Base-by-base conservation (phyloP, 1,140 invertebrate species). In the Philotrypesis tridentata region DNA sequence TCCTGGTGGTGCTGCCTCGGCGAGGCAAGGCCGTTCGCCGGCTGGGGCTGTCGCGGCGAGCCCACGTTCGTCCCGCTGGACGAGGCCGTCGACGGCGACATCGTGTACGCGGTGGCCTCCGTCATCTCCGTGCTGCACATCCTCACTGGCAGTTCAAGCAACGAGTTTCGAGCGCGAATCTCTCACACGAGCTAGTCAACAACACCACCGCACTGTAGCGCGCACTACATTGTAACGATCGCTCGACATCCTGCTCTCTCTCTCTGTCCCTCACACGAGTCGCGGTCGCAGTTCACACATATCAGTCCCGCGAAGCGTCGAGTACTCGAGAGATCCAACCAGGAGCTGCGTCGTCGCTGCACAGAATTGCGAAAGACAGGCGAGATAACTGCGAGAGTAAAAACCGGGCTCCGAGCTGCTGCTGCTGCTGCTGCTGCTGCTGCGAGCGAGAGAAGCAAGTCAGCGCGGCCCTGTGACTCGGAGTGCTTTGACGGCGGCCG, bases 101-200 rank as follows among this genome's bases (percentile, higher is more conserved):
- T 90, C 70, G 88, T 88, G 86, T 88, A 90, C 75, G 89, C 82
- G 70, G 14, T 55, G 29, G 78, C 86, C 85, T 92, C 91, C 12
- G 90, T 91, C 90, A 92, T 92, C 84, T 92, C 91, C 84, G 91
- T 92, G 79, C 90, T 91, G 70, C 91, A 92, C 91, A 92, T 92
- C 82, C 84, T 85, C 23, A 70, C 27, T 37, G 37, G 17, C 48
- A 33, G 55, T n/a, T 21, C 12, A 37, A 8, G 1, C 12, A 25
- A 31, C 48, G 48, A 75, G 48, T 33, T 14, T 31, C 67, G 67
- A 25, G 27, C 27, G 68, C 48, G 37, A 67, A 80, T 71, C 65
- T 71, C 65, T 71, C 60, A 55, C 79, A 23, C 61, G 21, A 78
- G 23, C 27, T 55, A 17, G 48, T 55, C 48, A 55, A 55, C 48